phyloP scores from a whole-genome alignment of 1,140 invertebrate genomes.

The Nixonia krombeini region DNA sequence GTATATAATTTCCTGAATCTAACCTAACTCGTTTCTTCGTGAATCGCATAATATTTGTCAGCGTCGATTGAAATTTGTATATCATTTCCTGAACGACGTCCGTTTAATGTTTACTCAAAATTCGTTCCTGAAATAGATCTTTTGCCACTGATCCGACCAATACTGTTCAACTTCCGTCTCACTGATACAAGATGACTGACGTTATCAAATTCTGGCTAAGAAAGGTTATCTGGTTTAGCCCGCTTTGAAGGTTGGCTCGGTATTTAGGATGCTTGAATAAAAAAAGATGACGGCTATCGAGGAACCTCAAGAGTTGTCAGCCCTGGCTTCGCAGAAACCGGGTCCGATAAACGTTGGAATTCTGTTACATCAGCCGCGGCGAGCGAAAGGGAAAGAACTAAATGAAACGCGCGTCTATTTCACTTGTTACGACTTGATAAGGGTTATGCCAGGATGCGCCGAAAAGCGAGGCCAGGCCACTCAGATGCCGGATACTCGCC shows the following conservation, averaged over 20 bases:
- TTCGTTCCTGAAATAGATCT: constrained; percentile 11
- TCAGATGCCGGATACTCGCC: too few relatives aligned
- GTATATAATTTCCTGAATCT: too few relatives aligned
- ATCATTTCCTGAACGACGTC: not conserved
- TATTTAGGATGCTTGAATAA: too few relatives aligned
- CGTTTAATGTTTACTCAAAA: constrained; percentile 9
- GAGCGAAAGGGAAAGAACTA: too few relatives aligned
- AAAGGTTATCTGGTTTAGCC: constrained; percentile 61
- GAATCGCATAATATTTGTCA: too few relatives aligned
- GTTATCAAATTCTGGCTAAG: constrained; percentile 56
- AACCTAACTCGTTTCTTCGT: too few relatives aligned
- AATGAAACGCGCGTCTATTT: too few relatives aligned
- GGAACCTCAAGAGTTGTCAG: constrained; percentile 19
- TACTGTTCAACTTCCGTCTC: constrained; percentile 25
- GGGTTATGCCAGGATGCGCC: too few relatives aligned
- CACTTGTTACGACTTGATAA: too few relatives aligned
- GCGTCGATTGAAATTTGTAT: too few relatives aligned
- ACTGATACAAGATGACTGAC: constrained; percentile 50
- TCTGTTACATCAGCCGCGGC: constrained; percentile 17
- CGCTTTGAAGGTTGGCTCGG: too few relatives aligned
- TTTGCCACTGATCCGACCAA: constrained; percentile 25
- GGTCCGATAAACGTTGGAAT: constrained; percentile 23
- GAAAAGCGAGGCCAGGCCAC: too few relatives aligned
- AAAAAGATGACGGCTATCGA: constrained; percentile 51
- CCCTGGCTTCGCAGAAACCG: constrained; percentile 7